Evolutionary conservation across 2,888 invertebrate genomes (phyloP), one percentile per base, ranked within the genome.

Genomic region (Imbricaverruca yamaguchii): DNA sequence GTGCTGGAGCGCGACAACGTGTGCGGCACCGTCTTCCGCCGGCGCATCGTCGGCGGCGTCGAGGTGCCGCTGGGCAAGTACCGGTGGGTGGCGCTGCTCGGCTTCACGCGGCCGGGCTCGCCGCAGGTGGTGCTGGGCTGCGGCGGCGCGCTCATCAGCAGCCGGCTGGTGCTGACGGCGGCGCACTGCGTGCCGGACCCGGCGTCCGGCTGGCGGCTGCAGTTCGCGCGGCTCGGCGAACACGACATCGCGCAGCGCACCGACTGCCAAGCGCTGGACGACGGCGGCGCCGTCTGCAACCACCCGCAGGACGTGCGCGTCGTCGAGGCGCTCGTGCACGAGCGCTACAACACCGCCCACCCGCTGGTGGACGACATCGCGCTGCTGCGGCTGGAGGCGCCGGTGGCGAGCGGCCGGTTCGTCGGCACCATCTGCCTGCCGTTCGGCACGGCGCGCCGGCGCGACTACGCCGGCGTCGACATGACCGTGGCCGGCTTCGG

Each of bases 21-120:
- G 18, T 74, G 74, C 55, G 74, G 74, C 55, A 1, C 18, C 13
- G 10, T 1, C 11, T 21, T 74, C 15, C 2, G 0, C 0, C 21
- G 0, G 0, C 18, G 80, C 23, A 82, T 82, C 65, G 56, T 59
- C 21, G 57, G 78, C 18, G 82, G 82, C 18, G 53, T n/a, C 12
- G 65, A 77, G 25, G 69, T 79, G n/a, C n/a, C 21, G 0, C n/a
- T 81, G 23, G 82, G 82, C 9, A 65, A 80, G 21, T 80, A 81
- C 59, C 81, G 80, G 21, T 82, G 82, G 82, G 67, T 82, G 61
- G 82, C 81, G 69, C 80, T 80, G n/a, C 78, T 82, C 23, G 82
- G 82, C 3, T 82, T 80, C 69, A 9, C 15, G 21, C 57, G 15
- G 11, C 12, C 69, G 0, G 53, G 56, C 10, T 56, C 39, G 10